phyloP scores from a whole-genome alignment of 92 coral and sea anemone genomes.

The Umimayanthus chanpuru region DNA sequence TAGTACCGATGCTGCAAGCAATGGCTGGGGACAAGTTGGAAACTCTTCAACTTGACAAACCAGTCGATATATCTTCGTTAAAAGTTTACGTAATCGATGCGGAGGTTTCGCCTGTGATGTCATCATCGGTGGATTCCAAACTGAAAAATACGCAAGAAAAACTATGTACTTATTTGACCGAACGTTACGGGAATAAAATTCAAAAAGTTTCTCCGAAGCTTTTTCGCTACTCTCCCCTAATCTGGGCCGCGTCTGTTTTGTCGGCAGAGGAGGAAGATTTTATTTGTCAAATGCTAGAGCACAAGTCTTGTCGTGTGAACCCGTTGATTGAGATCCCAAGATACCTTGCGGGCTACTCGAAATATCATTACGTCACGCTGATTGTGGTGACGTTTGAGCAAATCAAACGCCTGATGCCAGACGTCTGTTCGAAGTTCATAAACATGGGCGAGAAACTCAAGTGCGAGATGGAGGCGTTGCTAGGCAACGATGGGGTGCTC shows the following conservation, averaged over 20 bases:
- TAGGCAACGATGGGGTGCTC: constrained; percentile 74
- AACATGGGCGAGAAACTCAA: constrained; percentile 73
- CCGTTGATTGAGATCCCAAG: constrained; percentile 79
- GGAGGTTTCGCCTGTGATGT: constrained; percentile 61
- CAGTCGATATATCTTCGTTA: constrained; percentile 73
- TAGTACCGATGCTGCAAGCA: constrained; percentile 69
- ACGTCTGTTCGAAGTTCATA: constrained; percentile 68
- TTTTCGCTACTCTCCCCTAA: constrained; percentile 74
- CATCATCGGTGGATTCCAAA: constrained; percentile 65
- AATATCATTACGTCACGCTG: constrained; percentile 79
- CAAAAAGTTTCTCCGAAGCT: constrained; percentile 53
- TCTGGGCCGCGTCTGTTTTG: constrained; percentile 77
- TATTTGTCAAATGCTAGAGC: constrained; percentile 61
- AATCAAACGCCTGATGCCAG: constrained; percentile 58
- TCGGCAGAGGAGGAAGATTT: constrained; percentile 65
- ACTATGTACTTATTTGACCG: constrained; percentile 50
- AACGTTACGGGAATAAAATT: constrained; percentile 57
- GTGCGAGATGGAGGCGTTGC: constrained; percentile 70
- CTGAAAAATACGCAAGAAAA: constrained; percentile 51
- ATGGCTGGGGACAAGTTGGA: constrained; percentile 75
- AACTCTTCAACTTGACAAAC: constrained; percentile 57
- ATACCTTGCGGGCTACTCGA: constrained; percentile 72
- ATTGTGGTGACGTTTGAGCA: constrained; percentile 71
- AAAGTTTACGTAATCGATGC: constrained; percentile 66
- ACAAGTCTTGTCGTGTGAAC: constrained; percentile 57